These are phyloP conservation scores for Mustela erminea DNA, from an alignment of 2,797 vertebrate genomes.

Conservation along the genomic window DNA sequence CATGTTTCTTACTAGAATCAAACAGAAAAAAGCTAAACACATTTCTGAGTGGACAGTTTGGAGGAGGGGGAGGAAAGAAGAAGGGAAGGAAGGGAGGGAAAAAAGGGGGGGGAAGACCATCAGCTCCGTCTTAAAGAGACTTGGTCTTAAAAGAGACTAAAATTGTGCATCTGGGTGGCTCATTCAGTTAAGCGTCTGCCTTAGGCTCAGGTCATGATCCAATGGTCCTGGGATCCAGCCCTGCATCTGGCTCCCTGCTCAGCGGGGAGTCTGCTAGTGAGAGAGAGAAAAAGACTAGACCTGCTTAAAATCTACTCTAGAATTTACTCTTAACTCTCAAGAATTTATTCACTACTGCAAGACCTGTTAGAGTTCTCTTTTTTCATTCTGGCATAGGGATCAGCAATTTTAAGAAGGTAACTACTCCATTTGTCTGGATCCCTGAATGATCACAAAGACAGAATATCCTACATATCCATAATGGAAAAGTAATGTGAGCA, in stretches of 20 bases:
- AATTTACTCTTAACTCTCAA: background rate
- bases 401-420: background rate
- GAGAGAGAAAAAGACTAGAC: background rate
- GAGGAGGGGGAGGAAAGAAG: background rate
- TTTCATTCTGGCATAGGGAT: background rate
- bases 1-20: background rate
- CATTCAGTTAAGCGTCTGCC: too few species aligned
- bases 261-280: too few species aligned
- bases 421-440: background rate
- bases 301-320: background rate
- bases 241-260: too few species aligned
- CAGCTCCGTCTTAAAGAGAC: background rate
- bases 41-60: background rate
- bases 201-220: too few species aligned
- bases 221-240: too few species aligned
- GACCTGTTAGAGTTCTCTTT: background rate
- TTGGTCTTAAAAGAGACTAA: background rate
- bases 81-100: fast-evolving
- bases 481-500: background rate
- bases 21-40: background rate
- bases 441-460: background rate
- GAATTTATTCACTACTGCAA: background rate
- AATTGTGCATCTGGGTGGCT: too few species aligned
- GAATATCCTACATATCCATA: background rate
- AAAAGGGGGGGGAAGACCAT: fast-evolving